These are phyloP conservation scores for Dryococelus australis DNA, from an alignment of 2,888 invertebrate genomes.

Conservation along the genomic window DNA sequence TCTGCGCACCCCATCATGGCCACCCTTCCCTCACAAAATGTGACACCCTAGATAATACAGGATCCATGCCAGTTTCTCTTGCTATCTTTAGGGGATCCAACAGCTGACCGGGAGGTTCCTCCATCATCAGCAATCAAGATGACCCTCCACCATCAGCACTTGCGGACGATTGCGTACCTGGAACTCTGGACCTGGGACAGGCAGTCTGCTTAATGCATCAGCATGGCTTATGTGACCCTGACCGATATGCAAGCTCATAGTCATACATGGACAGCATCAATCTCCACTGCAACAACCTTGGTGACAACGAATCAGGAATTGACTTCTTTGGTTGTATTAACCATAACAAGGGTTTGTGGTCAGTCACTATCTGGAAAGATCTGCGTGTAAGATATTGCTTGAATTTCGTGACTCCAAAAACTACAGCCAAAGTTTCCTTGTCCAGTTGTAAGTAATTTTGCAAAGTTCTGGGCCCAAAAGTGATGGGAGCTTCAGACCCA, in stretches of 20 bases:
- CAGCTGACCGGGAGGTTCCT: background rate
- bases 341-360: constrained; percentile 46
- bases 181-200: no score
- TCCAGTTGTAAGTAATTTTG: background rate
- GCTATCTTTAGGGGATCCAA: background rate
- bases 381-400: background rate
- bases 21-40: background rate
- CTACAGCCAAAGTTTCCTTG: constrained; percentile 30
- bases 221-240: background rate
- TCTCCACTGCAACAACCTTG: constrained; percentile 33
- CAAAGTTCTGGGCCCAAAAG: constrained; percentile 26
- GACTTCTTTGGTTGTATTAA: constrained; percentile 47
- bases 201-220: background rate
- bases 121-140: no score
- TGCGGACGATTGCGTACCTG: no score
- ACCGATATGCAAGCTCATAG: constrained; percentile 17
- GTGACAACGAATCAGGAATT: constrained; percentile 38
- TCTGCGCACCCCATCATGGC: background rate
- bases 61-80: background rate
- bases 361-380: background rate
- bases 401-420: background rate
- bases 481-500: constrained; percentile 52
- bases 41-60: background rate
- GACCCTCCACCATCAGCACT: no score
- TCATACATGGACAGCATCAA: constrained; percentile 12